These are phyloP conservation scores for Leptodactylus fuscus DNA, from an alignment of 2,113 vertebrate species.

Conservation along the genomic window DNA sequence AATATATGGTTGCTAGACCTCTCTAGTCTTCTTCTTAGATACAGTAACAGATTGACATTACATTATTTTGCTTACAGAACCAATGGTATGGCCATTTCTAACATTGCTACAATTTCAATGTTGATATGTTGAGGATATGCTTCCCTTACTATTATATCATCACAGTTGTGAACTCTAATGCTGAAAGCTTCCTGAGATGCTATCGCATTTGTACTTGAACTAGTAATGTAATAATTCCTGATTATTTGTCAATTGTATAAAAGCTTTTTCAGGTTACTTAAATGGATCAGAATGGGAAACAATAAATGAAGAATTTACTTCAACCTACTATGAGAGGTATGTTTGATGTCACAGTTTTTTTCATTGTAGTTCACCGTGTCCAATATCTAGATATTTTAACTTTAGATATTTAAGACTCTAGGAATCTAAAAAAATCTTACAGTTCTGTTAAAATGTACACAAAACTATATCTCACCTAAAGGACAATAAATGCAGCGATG, in stretches of 20 bases:
- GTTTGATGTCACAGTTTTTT: not conserved
- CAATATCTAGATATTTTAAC: not conserved
- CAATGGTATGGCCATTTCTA: no score
- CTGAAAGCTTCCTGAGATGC: no score
- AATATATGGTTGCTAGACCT: no score
- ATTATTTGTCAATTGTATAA: not conserved
- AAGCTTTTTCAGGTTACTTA: not conserved
- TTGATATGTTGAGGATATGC: no score
- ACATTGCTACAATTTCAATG: no score
- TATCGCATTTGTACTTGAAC: not conserved
- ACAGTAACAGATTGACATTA: no score
- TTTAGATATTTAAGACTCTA: not conserved
- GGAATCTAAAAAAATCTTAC: not conserved
- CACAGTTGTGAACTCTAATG: no score
- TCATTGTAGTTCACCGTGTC: not conserved
- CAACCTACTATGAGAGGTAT: not conserved
- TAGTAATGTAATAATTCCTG: not conserved
- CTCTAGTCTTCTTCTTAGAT: no score
- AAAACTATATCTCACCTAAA: no score
- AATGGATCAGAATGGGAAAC: not conserved
- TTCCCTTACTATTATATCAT: no score
- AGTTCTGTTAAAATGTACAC: no score
- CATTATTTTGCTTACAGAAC: no score
- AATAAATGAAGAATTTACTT: not conserved
- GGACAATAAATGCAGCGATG: not conserved